Evolutionary conservation across 2,888 invertebrate genomes (phyloP).

Genomic region (Dynastes tityus): DNA sequence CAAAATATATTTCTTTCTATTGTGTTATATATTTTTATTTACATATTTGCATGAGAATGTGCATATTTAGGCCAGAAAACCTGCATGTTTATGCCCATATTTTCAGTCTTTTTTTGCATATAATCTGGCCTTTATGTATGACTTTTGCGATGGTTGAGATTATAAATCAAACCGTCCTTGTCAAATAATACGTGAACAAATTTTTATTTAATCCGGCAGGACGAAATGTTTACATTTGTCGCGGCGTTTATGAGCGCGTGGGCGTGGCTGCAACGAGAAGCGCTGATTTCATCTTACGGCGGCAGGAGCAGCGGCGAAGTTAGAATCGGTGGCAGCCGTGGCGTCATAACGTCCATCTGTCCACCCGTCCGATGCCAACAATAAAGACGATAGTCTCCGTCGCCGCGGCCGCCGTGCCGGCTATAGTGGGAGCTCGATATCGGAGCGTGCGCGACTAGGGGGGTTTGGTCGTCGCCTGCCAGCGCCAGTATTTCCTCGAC

Average conservation of each 20-base stretch:
- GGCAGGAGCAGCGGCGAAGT: neutral
- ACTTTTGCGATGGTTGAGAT: no score
- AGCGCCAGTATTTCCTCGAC: slow-evolving; percentile 59
- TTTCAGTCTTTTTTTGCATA: no score
- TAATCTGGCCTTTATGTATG: no score
- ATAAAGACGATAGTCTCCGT: slow-evolving; percentile 29
- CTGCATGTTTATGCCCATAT: no score
- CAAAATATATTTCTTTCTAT: no score
- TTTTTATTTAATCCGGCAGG: no score
- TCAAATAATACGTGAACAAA: no score
- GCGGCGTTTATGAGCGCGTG: slow-evolving; percentile 6
- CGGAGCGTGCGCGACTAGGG: slow-evolving; percentile 62
- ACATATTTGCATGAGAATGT: no score
- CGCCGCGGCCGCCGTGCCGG: slow-evolving; percentile 35
- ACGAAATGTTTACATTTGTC: no score
- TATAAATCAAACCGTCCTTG: no score
- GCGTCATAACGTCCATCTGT: slow-evolving; percentile 37
- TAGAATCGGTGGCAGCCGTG: slow-evolving; percentile 39
- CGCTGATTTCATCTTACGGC: slow-evolving; percentile 20
- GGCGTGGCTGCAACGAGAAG: slow-evolving; percentile 21
- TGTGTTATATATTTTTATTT: no score
- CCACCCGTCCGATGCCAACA: slow-evolving; percentile 25
- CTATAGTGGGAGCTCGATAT: slow-evolving; percentile 55
- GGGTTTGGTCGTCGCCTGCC: slow-evolving; percentile 59
- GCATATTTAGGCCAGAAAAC: no score